Base-by-base conservation (phyloP, 1,140 invertebrate species). In the Carposina sasakii region DNA sequence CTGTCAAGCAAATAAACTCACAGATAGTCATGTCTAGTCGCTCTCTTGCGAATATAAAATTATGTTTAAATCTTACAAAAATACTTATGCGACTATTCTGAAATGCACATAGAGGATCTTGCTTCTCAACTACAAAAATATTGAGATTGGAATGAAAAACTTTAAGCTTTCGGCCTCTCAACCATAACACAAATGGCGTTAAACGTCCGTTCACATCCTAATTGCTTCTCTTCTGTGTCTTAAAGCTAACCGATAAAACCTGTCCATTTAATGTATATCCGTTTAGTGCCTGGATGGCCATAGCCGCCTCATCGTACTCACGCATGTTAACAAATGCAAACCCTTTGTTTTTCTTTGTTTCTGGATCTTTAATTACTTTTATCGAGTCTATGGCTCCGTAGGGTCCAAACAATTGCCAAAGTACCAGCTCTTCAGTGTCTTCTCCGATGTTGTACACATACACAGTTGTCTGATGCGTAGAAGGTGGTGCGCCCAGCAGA, bases 281-380 rank as follows among this genome's bases (percentile, higher is more conserved):
- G 83, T 99, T 99, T 51, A 99, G 90, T 50, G 95, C 95, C 81
- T 97, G 94, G 66, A 99, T 99, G 57, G 98, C 98, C 69, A 97
- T 94, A 9, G 98, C 91, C 10, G 98, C 96, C 83, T 99, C 98
- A 71, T 99, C 97, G 84, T 99, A 99, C 85, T 99, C 98, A 76
- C 97, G 97, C 98, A 99, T 99, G 70, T 97, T 99, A 31, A 99
- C 97, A 81, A 99, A 99, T 26, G 97, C 98, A 77, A 98, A 99
- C 61, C 98, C 98, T 88, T 99, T 99, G 90, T 98, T 99, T 88
- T 99, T 99, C 89, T 98, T 97, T 53, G 97, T 98, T 85, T 98
- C 94, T 55, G 96, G 91, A 87, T 99, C 98, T 70, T 97, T 94
- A 68, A 99, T 98, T 54, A 98, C 94, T 88, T 99, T 99, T 39